A percentile compares a stretch with the other conserved stretches of the same genome.
Conservation (phyloP, 2,888 invertebrate species). For the Periphyllus acericola region DNA sequence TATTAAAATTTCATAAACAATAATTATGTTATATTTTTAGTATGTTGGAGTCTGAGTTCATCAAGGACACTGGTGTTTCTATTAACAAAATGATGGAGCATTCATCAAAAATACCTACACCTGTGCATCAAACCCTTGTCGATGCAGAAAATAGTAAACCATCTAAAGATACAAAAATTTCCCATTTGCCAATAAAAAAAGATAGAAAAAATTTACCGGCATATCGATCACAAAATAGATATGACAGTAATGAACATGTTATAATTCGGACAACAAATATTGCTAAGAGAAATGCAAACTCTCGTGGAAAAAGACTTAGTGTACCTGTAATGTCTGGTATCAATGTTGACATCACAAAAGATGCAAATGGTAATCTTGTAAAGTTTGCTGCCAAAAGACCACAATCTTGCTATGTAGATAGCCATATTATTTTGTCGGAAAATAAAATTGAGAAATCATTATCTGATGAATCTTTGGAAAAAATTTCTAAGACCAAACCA, state of each 20-base stretch:
- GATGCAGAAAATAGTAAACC: slow-evolving; percentile 10
- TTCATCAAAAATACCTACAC: slow-evolving; percentile 55
- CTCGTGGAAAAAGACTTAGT: slow-evolving; percentile 44
- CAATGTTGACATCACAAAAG: slow-evolving; percentile 42
- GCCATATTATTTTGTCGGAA: slow-evolving; percentile 14
- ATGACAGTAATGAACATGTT: slow-evolving; percentile 14
- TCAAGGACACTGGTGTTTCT: slow-evolving; percentile 58
- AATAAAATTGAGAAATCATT: slow-evolving; percentile 55
- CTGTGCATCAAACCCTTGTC: slow-evolving; percentile 4
- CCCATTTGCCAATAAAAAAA: slow-evolving; percentile 48
- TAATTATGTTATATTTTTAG: slow-evolving; percentile 13
- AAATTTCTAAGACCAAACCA: slow-evolving; percentile 39
- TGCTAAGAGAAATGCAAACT: slow-evolving; percentile 24
- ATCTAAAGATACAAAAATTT: slow-evolving; percentile 32
- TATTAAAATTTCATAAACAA: too few species aligned
- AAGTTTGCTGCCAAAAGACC: slow-evolving; percentile 40
- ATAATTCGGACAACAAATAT: slow-evolving; percentile 27
- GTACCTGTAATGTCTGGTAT: slow-evolving; percentile 36
- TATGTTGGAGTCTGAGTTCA: slow-evolving; percentile 56
- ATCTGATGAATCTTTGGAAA: slow-evolving; percentile 48
- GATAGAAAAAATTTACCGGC: not conserved
- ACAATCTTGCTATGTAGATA: slow-evolving; percentile 48
- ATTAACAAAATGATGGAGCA: slow-evolving; percentile 59
- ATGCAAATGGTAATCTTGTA: slow-evolving; percentile 49
- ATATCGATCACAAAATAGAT: slow-evolving; percentile 2